Conservation (phyloP, 2,113 vertebrate genomes). For the Leucopsar rothschildi region DNA sequence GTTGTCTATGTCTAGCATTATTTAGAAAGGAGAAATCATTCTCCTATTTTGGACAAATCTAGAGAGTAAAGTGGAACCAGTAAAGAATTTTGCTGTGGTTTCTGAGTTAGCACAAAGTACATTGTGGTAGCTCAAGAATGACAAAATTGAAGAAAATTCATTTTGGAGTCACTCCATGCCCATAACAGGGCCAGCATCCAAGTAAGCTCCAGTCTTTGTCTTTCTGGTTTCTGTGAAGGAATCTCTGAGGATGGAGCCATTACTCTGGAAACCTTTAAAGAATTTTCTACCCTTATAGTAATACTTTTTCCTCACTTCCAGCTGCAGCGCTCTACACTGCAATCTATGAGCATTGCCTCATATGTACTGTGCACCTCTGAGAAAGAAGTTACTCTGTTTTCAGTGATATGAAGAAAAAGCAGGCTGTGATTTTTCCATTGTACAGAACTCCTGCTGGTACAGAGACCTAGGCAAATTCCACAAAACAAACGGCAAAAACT, state of each 20-base stretch:
- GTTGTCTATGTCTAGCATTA: background rate
- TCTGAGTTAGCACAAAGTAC: background rate
- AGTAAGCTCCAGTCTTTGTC: background rate
- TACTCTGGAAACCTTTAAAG: background rate
- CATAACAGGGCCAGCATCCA: background rate
- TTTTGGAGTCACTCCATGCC: background rate
- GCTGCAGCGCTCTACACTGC: background rate
- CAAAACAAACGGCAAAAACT: background rate
- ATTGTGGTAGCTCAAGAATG: background rate
- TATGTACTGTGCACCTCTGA: background rate
- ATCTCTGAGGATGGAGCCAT: background rate
- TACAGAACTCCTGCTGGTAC: background rate
- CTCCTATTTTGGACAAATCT: background rate
- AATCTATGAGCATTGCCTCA: background rate
- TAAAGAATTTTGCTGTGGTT: background rate
- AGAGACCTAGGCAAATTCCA: background rate
- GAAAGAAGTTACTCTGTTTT: background rate
- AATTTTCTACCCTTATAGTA: background rate
- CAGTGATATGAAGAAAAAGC: background rate
- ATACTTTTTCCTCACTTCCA: background rate
- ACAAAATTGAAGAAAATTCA: background rate
- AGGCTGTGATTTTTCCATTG: background rate
- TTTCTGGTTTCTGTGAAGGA: background rate
- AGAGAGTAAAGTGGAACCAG: background rate
- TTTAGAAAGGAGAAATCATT: background rate